Evolutionary conservation across 30 jellyfish, hydroid and myxozoan genomes (phyloP), one percentile per base, ranked within the genome.

Genomic region (Turritopsis rubra): DNA sequence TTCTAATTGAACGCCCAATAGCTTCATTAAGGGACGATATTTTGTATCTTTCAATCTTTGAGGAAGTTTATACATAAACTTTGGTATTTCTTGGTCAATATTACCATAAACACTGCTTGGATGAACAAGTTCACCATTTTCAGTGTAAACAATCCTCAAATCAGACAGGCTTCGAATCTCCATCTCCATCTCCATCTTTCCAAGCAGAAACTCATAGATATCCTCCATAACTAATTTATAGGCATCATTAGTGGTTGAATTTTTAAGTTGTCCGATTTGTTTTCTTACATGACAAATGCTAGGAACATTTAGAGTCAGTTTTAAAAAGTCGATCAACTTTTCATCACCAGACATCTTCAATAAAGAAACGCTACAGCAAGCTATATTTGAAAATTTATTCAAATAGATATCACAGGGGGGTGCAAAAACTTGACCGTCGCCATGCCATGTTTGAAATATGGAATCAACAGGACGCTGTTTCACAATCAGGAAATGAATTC

Each of bases 1-100:
- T 0, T 8, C 52, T 52, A 29, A 54, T 54, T 76, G 81, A 18
- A 89, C 95, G 25, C 89, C 89, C 22, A 89, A 52, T 25, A 22
- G 79, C 52, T 53, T 21, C 94, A 89, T 79, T 52, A 89, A 31
- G 9, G 77, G 77, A 19, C 9, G 30, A 68, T 68, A 68, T 27
- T 19, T 0, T 0, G 21, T 68, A 13, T 41, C 60, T 41, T 41
- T 41, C 30, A 68, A 27, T 23, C 30, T 68, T 17, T 68, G 28
- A 7, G 77, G 77, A n/a, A 68, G 30, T 27, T 68, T 68, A 27
- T 7, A 68, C 7, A 27, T n/a, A 27, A n/a, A 68, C 9, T 22
- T 22, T 68, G 77, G 28, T n/a, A 68, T 68, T 27, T 68, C 77
- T 17, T 68, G 16, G 31, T 68, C 77, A 68, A 68, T 68, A 17